Evolutionary conservation across 2,113 vertebrate species (phyloP).

Genomic region (Leptocoma aspasia): DNA sequence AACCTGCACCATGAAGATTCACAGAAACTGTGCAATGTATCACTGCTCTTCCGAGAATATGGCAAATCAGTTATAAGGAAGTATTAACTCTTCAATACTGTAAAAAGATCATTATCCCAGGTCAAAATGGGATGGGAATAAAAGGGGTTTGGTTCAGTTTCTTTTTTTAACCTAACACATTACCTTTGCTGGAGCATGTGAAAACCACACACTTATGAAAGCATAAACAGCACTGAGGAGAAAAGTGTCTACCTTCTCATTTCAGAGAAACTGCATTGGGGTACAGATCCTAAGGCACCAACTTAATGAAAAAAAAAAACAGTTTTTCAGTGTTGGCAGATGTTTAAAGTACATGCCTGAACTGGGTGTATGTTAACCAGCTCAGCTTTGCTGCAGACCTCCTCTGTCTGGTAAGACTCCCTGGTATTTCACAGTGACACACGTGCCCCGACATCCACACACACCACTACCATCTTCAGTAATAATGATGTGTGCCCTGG

Average conservation of each 20-base stretch:
- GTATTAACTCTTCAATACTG: background rate
- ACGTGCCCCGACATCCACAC: background rate
- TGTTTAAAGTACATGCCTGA: background rate
- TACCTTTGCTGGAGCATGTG: background rate
- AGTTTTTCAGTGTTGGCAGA: background rate
- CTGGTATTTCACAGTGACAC: background rate
- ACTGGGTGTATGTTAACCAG: background rate
- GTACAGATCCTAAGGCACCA: slow-evolving; percentile 18
- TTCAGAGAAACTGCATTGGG: background rate
- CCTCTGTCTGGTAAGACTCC: background rate
- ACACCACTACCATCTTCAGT: background rate
- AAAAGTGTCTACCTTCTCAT: background rate
- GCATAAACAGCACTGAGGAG: background rate
- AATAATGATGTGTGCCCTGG: background rate
- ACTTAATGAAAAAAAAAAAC: slow-evolving; percentile 16
- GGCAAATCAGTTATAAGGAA: background rate
- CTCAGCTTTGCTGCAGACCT: background rate
- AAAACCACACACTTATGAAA: background rate
- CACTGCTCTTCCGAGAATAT: background rate
- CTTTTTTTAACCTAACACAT: background rate
- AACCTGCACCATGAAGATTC: background rate
- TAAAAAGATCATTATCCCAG: background rate
- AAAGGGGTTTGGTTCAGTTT: background rate
- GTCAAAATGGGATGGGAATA: background rate
- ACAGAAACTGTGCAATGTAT: background rate